Conservation (phyloP, 2,888 invertebrate species). For the Cosmorhoe ocellata region DNA sequence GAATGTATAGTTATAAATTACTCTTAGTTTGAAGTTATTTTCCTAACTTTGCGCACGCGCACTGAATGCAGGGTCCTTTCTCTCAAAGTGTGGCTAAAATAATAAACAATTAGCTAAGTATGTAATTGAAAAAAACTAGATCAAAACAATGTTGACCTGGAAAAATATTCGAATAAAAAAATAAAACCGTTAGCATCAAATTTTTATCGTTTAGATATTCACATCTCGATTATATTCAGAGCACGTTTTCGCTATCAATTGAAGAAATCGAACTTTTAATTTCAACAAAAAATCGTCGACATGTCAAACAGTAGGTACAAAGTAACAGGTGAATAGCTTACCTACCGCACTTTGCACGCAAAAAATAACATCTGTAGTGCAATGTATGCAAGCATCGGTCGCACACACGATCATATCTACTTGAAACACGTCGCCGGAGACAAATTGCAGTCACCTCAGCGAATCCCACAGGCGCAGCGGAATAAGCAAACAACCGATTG, state of each 20-base stretch:
- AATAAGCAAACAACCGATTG: constrained; percentile 60
- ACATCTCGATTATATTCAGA: constrained; percentile 39
- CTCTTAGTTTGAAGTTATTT: no score
- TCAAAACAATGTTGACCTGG: no score
- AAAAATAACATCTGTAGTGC: constrained; percentile 71
- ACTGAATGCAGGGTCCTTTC: no score
- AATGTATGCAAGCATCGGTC: constrained; percentile 68
- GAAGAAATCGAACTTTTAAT: constrained; percentile 72
- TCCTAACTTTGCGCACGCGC: no score
- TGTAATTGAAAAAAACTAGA: no score
- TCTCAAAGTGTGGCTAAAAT: no score
- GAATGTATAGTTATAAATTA: no score
- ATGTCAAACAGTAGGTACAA: constrained; percentile 62
- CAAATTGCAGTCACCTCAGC: constrained; percentile 78
- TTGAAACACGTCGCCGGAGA: constrained; percentile 71
- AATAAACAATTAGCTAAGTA: no score
- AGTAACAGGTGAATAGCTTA: constrained; percentile 71
- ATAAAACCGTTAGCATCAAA: background rate
- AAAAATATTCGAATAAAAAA: no score
- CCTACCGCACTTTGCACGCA: constrained; percentile 61
- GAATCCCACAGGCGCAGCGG: constrained; percentile 52
- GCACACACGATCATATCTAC: constrained; percentile 77
- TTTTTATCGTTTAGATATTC: constrained; percentile 4
- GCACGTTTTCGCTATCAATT: constrained; percentile 53
- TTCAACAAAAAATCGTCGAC: constrained; percentile 64